These are phyloP conservation scores for Actenoides hombroni DNA, from an alignment of 2,113 vertebrate genomes.

Conservation along the genomic window DNA sequence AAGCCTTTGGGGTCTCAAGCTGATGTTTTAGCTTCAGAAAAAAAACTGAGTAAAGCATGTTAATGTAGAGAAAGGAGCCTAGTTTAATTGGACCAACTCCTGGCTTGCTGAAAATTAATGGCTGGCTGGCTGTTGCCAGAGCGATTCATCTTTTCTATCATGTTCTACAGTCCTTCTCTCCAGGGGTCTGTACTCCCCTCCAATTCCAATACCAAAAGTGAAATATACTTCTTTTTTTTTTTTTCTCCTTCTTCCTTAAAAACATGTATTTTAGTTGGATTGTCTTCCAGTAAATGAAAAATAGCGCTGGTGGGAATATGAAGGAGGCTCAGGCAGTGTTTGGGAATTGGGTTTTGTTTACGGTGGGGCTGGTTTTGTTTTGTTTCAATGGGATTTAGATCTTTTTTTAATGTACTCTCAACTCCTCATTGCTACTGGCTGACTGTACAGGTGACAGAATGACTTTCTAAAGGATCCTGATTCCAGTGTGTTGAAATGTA, in stretches of 20 bases:
- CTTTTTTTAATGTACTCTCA: conserved; percentile 35
- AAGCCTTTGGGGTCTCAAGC: conserved; percentile 58
- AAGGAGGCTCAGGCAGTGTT: not conserved
- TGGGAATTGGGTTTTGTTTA: conserved; percentile 31
- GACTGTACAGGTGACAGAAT: not conserved
- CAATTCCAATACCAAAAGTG: conserved; percentile 54
- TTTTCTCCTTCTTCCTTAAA: conserved; percentile 17
- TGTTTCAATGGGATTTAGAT: conserved; percentile 43
- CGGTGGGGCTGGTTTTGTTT: conserved; percentile 19
- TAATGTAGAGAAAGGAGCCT: conserved; percentile 58
- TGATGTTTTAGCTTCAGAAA: conserved; percentile 43
- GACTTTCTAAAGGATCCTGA: not conserved
- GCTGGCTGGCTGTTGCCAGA: conserved; percentile 62
- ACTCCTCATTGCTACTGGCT: not conserved
- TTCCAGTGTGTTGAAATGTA: not conserved
- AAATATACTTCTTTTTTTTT: conserved; percentile 29
- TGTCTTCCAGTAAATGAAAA: conserved; percentile 57
- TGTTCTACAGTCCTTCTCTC: conserved; percentile 58
- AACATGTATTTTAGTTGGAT: conserved; percentile 49
- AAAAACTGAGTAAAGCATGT: conserved; percentile 55
- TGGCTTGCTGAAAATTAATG: conserved; percentile 68
- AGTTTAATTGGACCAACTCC: conserved; percentile 68
- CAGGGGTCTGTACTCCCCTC: conserved; percentile 64
- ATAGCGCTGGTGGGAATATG: conserved; percentile 35
- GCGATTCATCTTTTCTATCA: conserved; percentile 69